phyloP scores from a whole-genome alignment of 2,113 vertebrate species.

The Platysteira castanea region DNA sequence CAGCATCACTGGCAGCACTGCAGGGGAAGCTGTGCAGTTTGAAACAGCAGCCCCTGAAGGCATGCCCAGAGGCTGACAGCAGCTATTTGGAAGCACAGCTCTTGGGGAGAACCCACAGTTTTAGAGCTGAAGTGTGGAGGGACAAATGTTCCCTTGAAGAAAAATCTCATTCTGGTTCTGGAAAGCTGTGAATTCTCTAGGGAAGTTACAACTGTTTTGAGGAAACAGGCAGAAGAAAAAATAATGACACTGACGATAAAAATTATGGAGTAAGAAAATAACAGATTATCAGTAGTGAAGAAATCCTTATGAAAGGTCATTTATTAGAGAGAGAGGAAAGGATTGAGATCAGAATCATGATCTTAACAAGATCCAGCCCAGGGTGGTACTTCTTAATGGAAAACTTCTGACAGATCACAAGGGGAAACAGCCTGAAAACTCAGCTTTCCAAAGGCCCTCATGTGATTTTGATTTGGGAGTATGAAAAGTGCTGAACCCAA shows the following conservation, averaged over 20 bases:
- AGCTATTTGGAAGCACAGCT: not conserved
- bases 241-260: not conserved
- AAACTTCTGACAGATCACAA: constrained; percentile 40
- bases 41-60: not conserved
- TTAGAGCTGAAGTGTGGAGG: not conserved
- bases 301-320: constrained; percentile 23
- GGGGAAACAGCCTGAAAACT: constrained; percentile 11
- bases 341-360: not conserved
- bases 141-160: not conserved
- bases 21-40: not conserved
- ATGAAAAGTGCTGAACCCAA: constrained; percentile 19
- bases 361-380: constrained; percentile 25
- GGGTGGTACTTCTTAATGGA: constrained; percentile 28
- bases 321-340: constrained; percentile 1
- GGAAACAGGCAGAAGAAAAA: not conserved
- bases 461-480: constrained; percentile 52
- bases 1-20: not conserved
- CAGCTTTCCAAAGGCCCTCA: constrained; percentile 11
- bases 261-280: not conserved
- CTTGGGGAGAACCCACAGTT: not conserved
- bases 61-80: not conserved
- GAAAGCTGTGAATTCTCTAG: not conserved
- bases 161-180: not conserved
- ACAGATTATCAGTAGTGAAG: not conserved
- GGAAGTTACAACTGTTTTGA: not conserved